Evolutionary conservation across 2,797 vertebrate species (phyloP).

Genomic region (Onychomys leucogaster): DNA sequence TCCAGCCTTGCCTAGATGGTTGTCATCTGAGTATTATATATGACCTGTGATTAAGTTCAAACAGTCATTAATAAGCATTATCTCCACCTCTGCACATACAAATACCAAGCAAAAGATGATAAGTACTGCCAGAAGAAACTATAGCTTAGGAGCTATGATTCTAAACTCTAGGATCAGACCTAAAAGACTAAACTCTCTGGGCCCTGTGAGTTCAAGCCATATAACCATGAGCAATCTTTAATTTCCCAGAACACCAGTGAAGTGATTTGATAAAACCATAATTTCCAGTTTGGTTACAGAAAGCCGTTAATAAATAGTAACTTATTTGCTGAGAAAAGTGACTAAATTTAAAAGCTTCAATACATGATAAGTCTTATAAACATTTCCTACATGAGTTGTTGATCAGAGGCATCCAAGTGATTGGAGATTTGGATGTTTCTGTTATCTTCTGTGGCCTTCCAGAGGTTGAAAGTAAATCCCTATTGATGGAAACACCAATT

Average conservation of each 20-base stretch:
- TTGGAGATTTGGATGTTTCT: not conserved
- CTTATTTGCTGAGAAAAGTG: slow-evolving; percentile 20
- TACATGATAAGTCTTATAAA: not conserved
- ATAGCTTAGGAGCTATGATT: not conserved
- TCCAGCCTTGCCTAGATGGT: not conserved
- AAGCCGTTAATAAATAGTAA: not conserved
- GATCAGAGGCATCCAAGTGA: not conserved
- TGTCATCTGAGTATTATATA: not conserved
- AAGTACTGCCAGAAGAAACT: no score
- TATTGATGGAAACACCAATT: not conserved
- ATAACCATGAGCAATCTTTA: not conserved
- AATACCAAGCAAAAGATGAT: not conserved
- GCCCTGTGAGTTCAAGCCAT: not conserved
- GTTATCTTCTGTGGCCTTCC: not conserved
- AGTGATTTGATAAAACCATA: not conserved
- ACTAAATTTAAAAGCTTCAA: not conserved
- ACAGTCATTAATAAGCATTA: not conserved
- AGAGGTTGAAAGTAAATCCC: not conserved
- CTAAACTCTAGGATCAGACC: not conserved
- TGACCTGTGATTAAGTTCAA: not conserved
- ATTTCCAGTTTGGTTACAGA: not conserved
- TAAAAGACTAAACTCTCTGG: not conserved
- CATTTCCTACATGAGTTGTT: not conserved
- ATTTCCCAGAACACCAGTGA: not conserved
- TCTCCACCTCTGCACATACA: not conserved